A percentile compares a stretch with the other conserved stretches of the same genome.
phyloP scores from a whole-genome alignment of 92 coral and sea anemone genomes.

The Phenganax subtilis region DNA sequence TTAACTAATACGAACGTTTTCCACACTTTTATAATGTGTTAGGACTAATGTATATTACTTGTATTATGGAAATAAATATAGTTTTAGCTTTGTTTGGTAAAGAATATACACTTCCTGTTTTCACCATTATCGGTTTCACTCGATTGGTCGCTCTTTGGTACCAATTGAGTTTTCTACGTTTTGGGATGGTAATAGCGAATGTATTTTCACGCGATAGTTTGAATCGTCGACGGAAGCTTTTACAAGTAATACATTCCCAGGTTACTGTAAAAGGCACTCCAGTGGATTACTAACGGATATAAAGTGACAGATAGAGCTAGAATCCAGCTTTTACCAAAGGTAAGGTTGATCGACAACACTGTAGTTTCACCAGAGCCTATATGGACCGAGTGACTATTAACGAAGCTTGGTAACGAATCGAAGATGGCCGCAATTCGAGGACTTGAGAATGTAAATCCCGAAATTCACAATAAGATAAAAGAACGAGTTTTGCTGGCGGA shows the following conservation, averaged over 20 bases:
- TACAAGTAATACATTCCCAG: background rate
- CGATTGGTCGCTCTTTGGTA: too few species aligned
- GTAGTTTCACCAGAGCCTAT: background rate
- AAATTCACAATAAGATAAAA: conserved; percentile 57
- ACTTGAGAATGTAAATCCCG: conserved; percentile 82
- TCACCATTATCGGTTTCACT: too few species aligned
- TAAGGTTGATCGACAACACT: background rate
- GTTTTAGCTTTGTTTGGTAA: too few species aligned
- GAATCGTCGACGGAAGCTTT: background rate
- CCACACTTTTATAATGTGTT: too few species aligned
- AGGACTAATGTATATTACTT: too few species aligned
- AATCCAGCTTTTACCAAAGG: conserved; percentile 3
- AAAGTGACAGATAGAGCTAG: conserved; percentile 9
- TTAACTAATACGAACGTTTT: too few species aligned
- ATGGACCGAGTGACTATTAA: background rate
- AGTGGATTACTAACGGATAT: background rate
- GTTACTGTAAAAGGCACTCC: background rate
- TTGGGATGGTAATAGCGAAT: too few species aligned
- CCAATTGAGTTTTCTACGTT: too few species aligned
- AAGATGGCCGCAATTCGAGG: conserved; percentile 73
- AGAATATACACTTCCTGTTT: too few species aligned
- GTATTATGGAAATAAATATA: too few species aligned
- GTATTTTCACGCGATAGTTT: background rate
- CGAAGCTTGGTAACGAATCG: conserved; percentile 37
- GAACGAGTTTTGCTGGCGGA: conserved; percentile 67